These are phyloP conservation scores for Thaumatotibia leucotreta DNA, from an alignment of 1,140 invertebrate species.

Conservation along the genomic window DNA sequence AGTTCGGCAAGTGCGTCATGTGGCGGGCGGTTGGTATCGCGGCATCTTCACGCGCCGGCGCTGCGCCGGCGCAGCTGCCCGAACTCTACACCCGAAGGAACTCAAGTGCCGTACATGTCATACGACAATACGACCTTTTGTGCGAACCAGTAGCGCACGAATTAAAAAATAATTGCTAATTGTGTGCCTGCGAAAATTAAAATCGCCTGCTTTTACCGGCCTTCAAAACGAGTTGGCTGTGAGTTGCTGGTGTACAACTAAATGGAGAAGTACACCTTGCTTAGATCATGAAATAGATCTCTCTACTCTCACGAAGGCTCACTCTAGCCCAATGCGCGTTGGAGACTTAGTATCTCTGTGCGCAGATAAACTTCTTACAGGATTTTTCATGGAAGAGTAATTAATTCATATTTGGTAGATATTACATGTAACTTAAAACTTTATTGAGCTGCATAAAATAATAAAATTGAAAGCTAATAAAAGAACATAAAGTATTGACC, in stretches of 20 bases:
- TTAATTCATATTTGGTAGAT: too few species aligned
- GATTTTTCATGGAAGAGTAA: too few species aligned
- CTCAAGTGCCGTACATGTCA: neutral
- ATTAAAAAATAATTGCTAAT: slow-evolving; percentile 12
- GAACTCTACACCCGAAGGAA: neutral
- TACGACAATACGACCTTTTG: neutral
- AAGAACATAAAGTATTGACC: too few species aligned
- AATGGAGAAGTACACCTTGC: neutral
- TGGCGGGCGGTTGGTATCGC: slow-evolving; percentile 58
- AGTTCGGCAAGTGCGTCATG: slow-evolving; percentile 31
- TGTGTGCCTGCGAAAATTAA: slow-evolving; percentile 12
- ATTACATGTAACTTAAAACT: too few species aligned
- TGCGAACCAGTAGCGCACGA: neutral
- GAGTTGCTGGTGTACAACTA: neutral
- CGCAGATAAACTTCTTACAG: too few species aligned
- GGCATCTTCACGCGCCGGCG: slow-evolving; percentile 60
- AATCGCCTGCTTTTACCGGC: slow-evolving; percentile 7
- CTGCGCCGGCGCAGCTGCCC: slow-evolving; percentile 11
- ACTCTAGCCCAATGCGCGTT: too few species aligned
- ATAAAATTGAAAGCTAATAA: too few species aligned
- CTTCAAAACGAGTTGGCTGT: neutral
- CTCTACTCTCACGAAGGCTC: too few species aligned
- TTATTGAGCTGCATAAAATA: too few species aligned
- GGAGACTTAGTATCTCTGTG: too few species aligned
- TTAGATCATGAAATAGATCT: too few species aligned